phyloP scores from a whole-genome alignment of 1,140 invertebrate genomes.

The Drosophila elegans region DNA sequence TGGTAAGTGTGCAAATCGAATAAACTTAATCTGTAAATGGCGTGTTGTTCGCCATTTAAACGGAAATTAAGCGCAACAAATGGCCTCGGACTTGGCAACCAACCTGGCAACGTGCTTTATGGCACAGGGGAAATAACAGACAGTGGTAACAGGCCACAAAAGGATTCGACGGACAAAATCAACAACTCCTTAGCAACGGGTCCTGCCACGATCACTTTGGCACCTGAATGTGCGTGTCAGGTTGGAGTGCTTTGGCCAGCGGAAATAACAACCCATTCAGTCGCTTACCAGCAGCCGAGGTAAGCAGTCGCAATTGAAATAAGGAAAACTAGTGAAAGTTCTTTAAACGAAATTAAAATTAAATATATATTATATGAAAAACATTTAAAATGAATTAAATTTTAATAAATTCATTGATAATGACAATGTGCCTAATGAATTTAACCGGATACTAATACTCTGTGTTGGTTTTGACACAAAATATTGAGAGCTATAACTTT shows the following conservation, averaged over 20 bases:
- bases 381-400: neutral
- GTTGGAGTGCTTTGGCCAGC: neutral
- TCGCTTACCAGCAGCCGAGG: constrained; percentile 55
- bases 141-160: constrained; percentile 2
- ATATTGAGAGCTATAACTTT: neutral
- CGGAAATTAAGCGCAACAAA: constrained; percentile 54
- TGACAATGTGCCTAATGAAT: neutral
- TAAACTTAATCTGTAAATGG: constrained; percentile 35
- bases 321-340: constrained; percentile 13
- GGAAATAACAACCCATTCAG: constrained; percentile 47
- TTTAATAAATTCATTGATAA: neutral
- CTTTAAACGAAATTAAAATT: neutral
- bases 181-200: constrained; percentile 74
- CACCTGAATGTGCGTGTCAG: constrained; percentile 18
- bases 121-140: constrained; percentile 65
- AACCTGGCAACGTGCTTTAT: constrained; percentile 35
- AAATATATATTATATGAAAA: constrained; percentile 6
- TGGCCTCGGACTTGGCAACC: constrained; percentile 52
- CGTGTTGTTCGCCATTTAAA: constrained; percentile 36
- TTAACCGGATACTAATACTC: neutral
- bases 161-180: constrained; percentile 43
- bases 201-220: constrained; percentile 68
- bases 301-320: constrained; percentile 57
- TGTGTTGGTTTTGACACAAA: neutral
- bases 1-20: constrained; percentile 22